Conservation (phyloP, 2,113 vertebrate genomes). For the Pachyramphus minor region DNA sequence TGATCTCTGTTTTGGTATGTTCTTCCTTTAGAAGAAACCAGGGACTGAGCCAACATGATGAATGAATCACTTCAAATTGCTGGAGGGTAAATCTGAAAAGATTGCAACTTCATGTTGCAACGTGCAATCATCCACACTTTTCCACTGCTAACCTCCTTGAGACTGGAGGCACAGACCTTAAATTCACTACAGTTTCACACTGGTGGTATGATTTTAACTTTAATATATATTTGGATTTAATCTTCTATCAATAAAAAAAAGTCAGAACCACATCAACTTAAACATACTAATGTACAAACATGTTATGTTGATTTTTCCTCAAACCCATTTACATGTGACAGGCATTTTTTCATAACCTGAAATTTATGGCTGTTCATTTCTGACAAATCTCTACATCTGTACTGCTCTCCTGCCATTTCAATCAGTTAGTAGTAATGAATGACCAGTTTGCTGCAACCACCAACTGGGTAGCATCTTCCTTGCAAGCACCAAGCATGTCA, state of each 20-base stretch:
- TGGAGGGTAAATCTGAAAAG: not conserved
- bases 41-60: not conserved
- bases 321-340: not conserved
- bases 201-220: not conserved
- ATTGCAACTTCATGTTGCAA: not conserved
- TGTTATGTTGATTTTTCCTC: not conserved
- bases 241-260: not conserved
- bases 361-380: not conserved
- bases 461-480: not conserved
- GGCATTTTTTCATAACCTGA: not conserved
- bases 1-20: not conserved
- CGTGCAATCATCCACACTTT: not conserved
- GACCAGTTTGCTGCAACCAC: not conserved
- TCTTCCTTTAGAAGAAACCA: not conserved
- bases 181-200: not conserved
- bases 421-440: not conserved
- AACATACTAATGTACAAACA: not conserved
- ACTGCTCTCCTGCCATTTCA: not conserved
- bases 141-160: not conserved
- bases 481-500: not conserved
- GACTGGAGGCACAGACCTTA: not conserved
- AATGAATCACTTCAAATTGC: slow-evolving; percentile 13
- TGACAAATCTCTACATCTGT: not conserved
- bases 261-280: not conserved
- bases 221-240: not conserved